Evolutionary conservation across 2,797 vertebrate genomes (phyloP).

Genomic region (Acanthornis magna): DNA sequence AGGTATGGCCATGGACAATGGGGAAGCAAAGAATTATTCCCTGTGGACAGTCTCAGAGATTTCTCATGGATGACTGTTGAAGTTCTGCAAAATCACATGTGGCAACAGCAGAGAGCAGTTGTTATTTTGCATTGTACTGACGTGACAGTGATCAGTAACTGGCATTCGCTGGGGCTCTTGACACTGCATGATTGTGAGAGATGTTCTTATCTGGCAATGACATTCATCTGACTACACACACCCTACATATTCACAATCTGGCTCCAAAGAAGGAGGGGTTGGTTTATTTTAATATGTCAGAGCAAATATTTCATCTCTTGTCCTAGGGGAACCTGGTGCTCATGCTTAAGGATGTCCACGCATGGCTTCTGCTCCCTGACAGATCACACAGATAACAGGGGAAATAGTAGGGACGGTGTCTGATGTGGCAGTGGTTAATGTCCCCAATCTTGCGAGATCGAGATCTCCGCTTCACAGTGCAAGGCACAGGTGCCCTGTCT

Average conservation of each 20-base stretch:
- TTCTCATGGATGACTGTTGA: background rate
- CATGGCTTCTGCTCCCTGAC: background rate
- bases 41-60: background rate
- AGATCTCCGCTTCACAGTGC: background rate
- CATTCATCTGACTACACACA: slow-evolving; percentile 36
- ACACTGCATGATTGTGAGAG: background rate
- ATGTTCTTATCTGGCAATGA: slow-evolving; percentile 14
- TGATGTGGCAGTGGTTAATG: background rate
- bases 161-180: background rate
- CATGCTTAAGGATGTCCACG: background rate
- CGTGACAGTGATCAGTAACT: background rate
- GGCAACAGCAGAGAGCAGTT: background rate
- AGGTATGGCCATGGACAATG: background rate
- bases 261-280: background rate
- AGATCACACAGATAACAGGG: background rate
- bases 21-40: background rate
- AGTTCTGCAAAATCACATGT: background rate
- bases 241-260: slow-evolving; percentile 12
- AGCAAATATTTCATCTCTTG: slow-evolving; percentile 1
- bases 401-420: background rate
- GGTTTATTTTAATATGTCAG: slow-evolving; percentile 58
- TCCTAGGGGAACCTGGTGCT: background rate
- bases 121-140: background rate
- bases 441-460: background rate
- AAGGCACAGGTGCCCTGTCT: accelerated